These are phyloP conservation scores for Catostylus mosaicus DNA, from an alignment of 30 jellyfish, hydroid and myxozoan genomes.

Conservation along the genomic window DNA sequence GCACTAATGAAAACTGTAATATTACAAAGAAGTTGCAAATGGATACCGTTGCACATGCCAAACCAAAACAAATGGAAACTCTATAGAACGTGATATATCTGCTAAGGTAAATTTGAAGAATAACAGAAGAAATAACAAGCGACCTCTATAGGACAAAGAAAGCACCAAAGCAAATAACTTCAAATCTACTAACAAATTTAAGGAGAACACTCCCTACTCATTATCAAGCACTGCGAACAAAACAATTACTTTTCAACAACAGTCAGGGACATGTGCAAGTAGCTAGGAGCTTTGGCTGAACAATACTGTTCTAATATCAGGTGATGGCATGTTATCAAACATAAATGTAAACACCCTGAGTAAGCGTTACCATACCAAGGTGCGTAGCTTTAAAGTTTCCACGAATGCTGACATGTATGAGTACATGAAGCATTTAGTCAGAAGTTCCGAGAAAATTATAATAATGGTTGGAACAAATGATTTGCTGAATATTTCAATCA, in stretches of 20 bases:
- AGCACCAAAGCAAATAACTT: background rate
- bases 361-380: background rate
- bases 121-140: background rate
- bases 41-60: background rate
- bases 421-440: background rate
- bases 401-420: background rate
- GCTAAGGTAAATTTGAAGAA: background rate
- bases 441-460: background rate
- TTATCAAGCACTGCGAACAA: background rate
- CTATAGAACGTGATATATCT: background rate
- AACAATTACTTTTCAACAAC: background rate
- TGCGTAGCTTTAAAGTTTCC: conserved; percentile 2
- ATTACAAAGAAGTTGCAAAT: background rate
- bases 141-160: background rate
- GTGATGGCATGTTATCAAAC: background rate
- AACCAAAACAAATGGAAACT: background rate
- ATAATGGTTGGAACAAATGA: background rate
- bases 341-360: background rate
- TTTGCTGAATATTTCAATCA: background rate
- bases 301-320: conserved; percentile 1
- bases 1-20: background rate
- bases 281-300: conserved; percentile 6
- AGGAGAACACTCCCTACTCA: background rate
- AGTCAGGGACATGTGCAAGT: too few species aligned
- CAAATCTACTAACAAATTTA: background rate